These are phyloP conservation scores for Takifugu rubripes DNA, from an alignment of 2,797 vertebrate genomes.

Conservation along the genomic window DNA sequence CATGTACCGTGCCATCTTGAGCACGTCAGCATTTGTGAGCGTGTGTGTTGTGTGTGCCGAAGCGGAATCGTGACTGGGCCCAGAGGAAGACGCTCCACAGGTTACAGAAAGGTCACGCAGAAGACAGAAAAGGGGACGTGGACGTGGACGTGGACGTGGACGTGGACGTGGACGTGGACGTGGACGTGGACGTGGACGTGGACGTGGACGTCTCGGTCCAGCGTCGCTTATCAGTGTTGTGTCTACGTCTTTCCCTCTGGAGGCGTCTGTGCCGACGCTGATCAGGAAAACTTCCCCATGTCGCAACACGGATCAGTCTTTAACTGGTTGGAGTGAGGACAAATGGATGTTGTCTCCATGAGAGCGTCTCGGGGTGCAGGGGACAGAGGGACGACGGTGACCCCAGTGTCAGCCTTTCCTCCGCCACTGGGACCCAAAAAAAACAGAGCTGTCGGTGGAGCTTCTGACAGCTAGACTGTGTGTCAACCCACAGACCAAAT, in stretches of 20 bases:
- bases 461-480: constrained; percentile 59
- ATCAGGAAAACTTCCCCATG: too few relatives aligned
- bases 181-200: too few relatives aligned
- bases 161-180: too few relatives aligned
- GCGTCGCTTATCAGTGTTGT: too few relatives aligned
- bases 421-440: constrained; percentile 64
- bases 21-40: constrained; percentile 38
- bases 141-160: too few relatives aligned
- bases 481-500: constrained; percentile 75
- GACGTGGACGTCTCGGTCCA: too few relatives aligned
- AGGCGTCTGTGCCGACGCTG: too few relatives aligned
- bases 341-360: constrained; percentile 9
- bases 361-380: constrained; percentile 46
- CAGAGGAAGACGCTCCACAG: constrained; percentile 3
- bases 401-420: constrained; percentile 69
- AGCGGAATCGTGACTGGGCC: constrained; percentile 13
- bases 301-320: too few relatives aligned
- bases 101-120: background rate
- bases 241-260: too few relatives aligned
- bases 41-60: constrained; percentile 22
- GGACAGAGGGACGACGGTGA: constrained; percentile 53
- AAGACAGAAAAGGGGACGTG: background rate
- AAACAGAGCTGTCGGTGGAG: constrained; percentile 70
- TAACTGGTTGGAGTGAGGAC: too few relatives aligned
- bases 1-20: constrained; percentile 58